Conservation (phyloP, 2,113 vertebrate species). For the Otis tarda region DNA sequence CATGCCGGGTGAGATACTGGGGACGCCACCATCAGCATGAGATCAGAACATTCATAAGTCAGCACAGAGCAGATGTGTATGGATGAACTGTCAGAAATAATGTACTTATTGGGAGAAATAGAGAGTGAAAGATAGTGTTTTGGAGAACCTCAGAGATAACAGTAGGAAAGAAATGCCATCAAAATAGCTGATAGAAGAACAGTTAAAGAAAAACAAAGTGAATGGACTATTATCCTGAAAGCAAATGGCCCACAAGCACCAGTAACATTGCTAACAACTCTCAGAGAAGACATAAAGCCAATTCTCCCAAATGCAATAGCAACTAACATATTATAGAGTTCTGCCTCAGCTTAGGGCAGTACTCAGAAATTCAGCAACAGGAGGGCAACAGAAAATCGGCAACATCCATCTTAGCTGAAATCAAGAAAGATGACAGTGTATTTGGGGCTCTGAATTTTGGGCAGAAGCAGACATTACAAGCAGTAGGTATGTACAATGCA, state of each 20-base stretch:
- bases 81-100: background rate
- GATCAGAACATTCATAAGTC: background rate
- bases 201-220: conserved; percentile 15
- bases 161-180: background rate
- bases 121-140: background rate
- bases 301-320: background rate
- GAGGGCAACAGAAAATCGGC: background rate
- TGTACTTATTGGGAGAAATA: background rate
- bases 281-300: background rate
- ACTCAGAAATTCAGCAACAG: background rate
- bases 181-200: background rate
- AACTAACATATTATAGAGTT: background rate
- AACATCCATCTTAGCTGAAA: background rate
- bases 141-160: background rate
- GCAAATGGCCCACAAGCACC: background rate
- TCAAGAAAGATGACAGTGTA: background rate
- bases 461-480: background rate
- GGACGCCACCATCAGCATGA: background rate
- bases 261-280: background rate
- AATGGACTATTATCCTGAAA: background rate
- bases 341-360: background rate
- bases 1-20: background rate
- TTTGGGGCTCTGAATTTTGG: background rate
- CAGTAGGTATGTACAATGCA: background rate
- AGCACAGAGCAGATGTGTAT: background rate